These are phyloP conservation scores for Anolis apletophallus DNA, from an alignment of 2,797 vertebrate genomes.

Conservation along the genomic window DNA sequence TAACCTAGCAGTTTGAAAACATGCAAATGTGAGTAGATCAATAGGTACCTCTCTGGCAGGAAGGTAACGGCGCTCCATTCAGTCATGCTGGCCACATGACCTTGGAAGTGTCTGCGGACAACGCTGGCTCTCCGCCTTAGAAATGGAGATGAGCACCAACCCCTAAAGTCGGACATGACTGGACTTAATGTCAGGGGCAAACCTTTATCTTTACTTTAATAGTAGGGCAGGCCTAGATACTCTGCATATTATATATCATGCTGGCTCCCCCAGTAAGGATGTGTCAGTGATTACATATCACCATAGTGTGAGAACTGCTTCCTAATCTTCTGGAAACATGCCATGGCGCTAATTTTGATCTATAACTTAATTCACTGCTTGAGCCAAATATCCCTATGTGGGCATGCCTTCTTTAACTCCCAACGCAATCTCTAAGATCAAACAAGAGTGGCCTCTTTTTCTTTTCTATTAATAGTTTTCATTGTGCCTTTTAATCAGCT, in stretches of 20 bases:
- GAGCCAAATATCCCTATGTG: background rate
- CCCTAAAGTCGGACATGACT: no score
- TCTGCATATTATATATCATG: background rate
- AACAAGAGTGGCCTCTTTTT: background rate
- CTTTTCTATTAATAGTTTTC: slow-evolving; percentile 9
- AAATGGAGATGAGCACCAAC: no score
- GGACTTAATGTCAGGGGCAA: no score
- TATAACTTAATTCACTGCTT: slow-evolving; percentile 5
- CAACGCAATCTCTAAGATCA: slow-evolving; percentile 15
- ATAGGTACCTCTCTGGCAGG: no score
- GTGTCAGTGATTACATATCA: background rate
- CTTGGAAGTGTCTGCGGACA: no score
- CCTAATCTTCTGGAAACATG: background rate
- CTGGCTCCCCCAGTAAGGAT: background rate
- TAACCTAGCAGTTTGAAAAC: no score
- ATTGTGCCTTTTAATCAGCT: slow-evolving; percentile 22
- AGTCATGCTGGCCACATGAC: no score
- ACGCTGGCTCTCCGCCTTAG: no score
- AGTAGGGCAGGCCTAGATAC: background rate
- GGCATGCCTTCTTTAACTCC: background rate
- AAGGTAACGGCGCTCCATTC: no score
- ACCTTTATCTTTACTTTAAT: background rate
- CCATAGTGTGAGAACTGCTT: no score
- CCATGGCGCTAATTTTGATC: slow-evolving; percentile 11
- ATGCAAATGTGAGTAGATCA: no score